phyloP scores from a whole-genome alignment of 2,113 vertebrate genomes.

The Python bivittatus region DNA sequence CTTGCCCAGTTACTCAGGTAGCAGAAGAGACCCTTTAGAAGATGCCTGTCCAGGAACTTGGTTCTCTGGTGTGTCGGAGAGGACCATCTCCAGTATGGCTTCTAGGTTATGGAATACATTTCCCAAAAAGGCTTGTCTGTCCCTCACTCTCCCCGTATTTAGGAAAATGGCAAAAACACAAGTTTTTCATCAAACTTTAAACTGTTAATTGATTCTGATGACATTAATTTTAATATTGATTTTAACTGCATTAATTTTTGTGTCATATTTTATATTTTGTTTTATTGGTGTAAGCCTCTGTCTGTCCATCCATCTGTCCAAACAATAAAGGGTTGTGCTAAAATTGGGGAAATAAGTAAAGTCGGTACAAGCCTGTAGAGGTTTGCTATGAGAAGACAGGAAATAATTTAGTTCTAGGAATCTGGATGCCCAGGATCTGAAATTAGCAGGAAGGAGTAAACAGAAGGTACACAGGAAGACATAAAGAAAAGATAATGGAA shows the following conservation, averaged over 20 bases:
- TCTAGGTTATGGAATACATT: background rate
- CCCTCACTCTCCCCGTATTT: background rate
- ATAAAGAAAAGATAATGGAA: no score
- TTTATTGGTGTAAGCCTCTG: no score
- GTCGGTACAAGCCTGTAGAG: no score
- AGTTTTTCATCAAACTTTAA: background rate
- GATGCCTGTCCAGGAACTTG: background rate
- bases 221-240: background rate
- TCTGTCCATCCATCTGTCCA: no score
- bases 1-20: background rate
- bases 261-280: background rate
- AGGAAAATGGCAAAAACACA: background rate
- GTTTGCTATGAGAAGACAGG: no score
- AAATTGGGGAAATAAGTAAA: no score
- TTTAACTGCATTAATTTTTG: background rate
- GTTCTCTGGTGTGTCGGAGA: background rate
- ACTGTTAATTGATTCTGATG: background rate
- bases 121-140: background rate
- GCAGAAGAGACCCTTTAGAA: background rate
- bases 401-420: no score
- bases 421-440: no score
- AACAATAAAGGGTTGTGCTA: no score
- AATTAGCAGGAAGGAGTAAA: no score
- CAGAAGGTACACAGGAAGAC: no score
- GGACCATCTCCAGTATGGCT: background rate